Base-by-base conservation (phyloP, 2,888 invertebrate genomes). In the Trichopria drosophilae region DNA sequence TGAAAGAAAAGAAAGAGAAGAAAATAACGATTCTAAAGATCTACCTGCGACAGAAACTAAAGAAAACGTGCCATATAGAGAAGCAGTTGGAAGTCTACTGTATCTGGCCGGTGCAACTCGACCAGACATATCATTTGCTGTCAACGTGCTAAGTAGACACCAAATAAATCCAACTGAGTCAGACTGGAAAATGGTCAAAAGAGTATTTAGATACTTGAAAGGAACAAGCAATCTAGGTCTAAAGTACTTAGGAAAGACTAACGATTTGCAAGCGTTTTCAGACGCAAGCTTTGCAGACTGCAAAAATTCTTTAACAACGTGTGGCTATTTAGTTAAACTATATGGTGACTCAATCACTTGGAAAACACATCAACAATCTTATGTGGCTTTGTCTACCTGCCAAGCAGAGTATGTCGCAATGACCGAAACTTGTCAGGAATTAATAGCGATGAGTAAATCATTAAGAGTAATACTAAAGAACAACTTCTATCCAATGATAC, bases 81-180 rank as follows among this genome's bases (percentile, higher is more conserved):
- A 58, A 44, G 55, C 57, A 10, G 42, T 57, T 10, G 57, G 60
- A 3, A 59, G 57, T 24, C 28, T 60, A 1, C 13, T 56, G n/a
- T 60, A 60, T 24, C 37, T 58, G 28, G 55, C 57, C 18, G 42
- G 45, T 5, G 50, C 54, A 19, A 55, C 57, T 5, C 29, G 58
- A 50, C 60, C 57, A 7, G 60, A 60, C 23, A 55, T 60, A 19
- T 20, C 44, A 12, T 57, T 53, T 15, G 44, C 55, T 7, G 53
- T 57, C 4, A 57, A 58, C 22, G 52, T 57, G 7, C 36, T 55
- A 16, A 57, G 55, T 23, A 51, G 55, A 45, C 55, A 58, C 22
- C 57, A 55, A 23, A 36, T 49, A 5, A 55, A 55, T 42, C 55
- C 57, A 6, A 59, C 57, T 5, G 54, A 55, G 10, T 35, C 40